Conservation (phyloP, 1,140 invertebrate species). For the Polypedilum vanderplanki region DNA sequence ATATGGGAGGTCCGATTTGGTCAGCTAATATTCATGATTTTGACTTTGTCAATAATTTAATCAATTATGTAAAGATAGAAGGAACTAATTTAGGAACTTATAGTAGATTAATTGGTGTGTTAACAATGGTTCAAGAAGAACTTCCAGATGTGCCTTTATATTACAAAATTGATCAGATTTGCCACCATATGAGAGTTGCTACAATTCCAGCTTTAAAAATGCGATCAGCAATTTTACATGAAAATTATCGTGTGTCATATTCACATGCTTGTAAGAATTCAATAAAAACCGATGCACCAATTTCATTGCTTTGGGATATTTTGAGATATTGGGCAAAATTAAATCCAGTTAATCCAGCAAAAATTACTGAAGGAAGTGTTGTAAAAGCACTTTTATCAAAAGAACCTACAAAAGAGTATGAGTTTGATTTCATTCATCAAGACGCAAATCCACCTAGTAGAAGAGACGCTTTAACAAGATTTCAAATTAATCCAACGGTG, state of each 20-base stretch:
- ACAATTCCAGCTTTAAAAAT: constrained; percentile 57
- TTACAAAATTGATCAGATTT: constrained; percentile 63
- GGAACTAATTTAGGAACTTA: constrained; percentile 54
- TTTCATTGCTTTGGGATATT: constrained; percentile 86
- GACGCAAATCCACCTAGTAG: constrained; percentile 74
- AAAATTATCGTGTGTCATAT: constrained; percentile 84
- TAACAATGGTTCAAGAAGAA: constrained; percentile 70
- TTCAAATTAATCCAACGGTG: constrained; percentile 76
- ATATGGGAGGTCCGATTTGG: constrained; percentile 93
- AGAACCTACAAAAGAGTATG: constrained; percentile 48
- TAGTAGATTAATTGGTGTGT: constrained; percentile 66
- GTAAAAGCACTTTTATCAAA: constrained; percentile 53
- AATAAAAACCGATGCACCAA: constrained; percentile 90
- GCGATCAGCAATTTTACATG: constrained; percentile 88
- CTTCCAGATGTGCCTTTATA: constrained; percentile 78
- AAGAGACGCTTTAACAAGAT: constrained; percentile 65
- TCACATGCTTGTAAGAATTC: constrained; percentile 85
- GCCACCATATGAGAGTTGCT: constrained; percentile 57
- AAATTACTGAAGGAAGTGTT: constrained; percentile 49
- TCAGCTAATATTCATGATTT: constrained; percentile 72
- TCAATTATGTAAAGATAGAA: constrained; percentile 44
- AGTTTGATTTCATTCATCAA: constrained; percentile 57
- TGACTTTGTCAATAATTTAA: constrained; percentile 60
- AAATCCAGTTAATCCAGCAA: constrained; percentile 53
- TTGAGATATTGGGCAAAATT: constrained; percentile 70